Evolutionary conservation across 2,113 vertebrate species (phyloP), one percentile per base, ranked within the genome.

Genomic region (Gyps fulvus): DNA sequence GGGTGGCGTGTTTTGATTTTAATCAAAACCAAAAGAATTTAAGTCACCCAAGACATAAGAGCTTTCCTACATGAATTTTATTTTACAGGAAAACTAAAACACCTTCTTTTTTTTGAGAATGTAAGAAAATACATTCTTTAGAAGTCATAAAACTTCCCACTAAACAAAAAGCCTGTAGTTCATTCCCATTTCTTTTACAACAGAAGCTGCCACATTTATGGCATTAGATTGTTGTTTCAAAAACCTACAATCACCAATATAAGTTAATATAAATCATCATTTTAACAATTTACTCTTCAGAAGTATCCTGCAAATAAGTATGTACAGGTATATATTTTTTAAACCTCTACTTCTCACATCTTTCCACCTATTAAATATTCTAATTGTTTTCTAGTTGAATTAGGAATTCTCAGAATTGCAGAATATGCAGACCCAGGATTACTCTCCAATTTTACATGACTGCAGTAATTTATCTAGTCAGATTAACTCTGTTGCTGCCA

Each of bases 311-410:
- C 15, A 70, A 57, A 23, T 38, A 13, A 65, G 8, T 42, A 52
- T 1, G 0, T 52, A 52, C 8, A 14, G 17, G 20, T 57, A 18
- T 17, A 12, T 32, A 1, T 59, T 21, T 87, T 49, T 61, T 5
- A 38, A 74, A 66, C 16, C 13, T 40, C 12, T 29, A 23, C 23
- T 55, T 71, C 22, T 72, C 0, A 0, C 7, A 12, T 71, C 25
- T 52, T 89, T 87, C 55, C n/a, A 59, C 19, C 25, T 62, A 16
- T 34, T 80, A 26, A 59, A 59, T 62, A 59, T 49, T 58, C 71
- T 57, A 54, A 62, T 43, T 83, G 29, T 89, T 72, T 86, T 86
- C 58, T 65, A 63, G 25, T 6, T 67, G 7, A 80, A 83, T 83
- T 80, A 63, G 54, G 47, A 72, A 66, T 42, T 76, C 49, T 71